Evolutionary conservation across 1,140 invertebrate species (phyloP), one percentile per base, ranked within the genome.

Genomic region (Lepidotrigona ventralis): DNA sequence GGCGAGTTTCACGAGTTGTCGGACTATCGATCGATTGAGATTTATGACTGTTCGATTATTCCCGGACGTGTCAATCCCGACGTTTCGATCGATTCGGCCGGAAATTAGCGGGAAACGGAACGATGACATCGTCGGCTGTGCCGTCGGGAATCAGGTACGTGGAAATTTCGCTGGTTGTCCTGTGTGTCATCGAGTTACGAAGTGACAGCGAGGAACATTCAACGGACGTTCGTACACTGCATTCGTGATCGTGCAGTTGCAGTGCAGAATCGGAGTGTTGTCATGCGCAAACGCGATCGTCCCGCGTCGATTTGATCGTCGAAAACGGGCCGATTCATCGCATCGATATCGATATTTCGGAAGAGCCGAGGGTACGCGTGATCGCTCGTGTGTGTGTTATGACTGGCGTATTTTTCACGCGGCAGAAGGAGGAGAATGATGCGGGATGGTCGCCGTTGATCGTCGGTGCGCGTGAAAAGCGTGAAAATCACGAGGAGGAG

Each of bases 381-480:
- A 69, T 69, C 23, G 56, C 54, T 51, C 39, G 39, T 15, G 58
- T 29, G 53, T 66, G 68, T 91, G 93, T 91, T 93, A 93, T 93
- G 93, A 90, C 87, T 72, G 88, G 90, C 81, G 86, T 81, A 83
- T 88, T 86, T 85, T 84, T 79, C 80, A 86, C 89, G 79, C 89
- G 90, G 83, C 86, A 84, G 86, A 91, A 89, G 78, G 84, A 76
- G 83, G 88, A 68, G 56, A 78, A 88, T 58, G 90, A 92, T 88
- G 91, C 73, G 53, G 88, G 90, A 87, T 89, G 91, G 91, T 84
- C 89, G 82, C 69, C 88, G 74, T 84, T 92, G 81, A 91, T 82
- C 74, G 58, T 89, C 15, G 87, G 90, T 26, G 82, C n/a, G 15
- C 58, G 78, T 29, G 84, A 83, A 29, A 85, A 81, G 39, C 75